phyloP scores from a whole-genome alignment of 2,888 invertebrate genomes.

The Lepetodrilus schrolli region DNA sequence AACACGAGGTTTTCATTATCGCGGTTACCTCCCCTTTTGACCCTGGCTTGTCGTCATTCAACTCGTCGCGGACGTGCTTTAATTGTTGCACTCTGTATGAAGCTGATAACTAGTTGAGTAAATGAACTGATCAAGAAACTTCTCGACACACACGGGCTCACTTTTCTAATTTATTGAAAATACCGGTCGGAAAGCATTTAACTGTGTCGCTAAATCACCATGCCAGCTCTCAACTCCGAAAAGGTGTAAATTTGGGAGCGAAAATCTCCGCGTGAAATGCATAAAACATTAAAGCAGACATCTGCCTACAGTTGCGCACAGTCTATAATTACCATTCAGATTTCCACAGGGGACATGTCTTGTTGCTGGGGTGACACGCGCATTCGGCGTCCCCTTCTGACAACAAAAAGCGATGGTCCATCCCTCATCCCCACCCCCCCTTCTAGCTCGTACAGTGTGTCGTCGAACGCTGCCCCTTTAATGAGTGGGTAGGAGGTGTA shows the following conservation, averaged over 20 bases:
- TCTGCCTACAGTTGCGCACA: not conserved
- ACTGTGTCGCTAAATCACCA: constrained; percentile 16
- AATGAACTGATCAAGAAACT: constrained; percentile 14
- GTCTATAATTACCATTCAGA: constrained; percentile 6
- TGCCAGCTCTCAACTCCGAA: not conserved
- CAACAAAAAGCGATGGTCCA: constrained; percentile 17
- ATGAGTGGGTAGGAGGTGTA: constrained; percentile 16
- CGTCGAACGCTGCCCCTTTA: constrained; percentile 14
- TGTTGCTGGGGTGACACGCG: constrained; percentile 14
- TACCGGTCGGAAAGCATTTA: constrained; percentile 3
- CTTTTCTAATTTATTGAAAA: constrained; percentile 26
- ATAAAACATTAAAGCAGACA: constrained; percentile 21
- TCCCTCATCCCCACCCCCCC: constrained; percentile 1
- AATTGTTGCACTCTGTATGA: constrained; percentile 2
- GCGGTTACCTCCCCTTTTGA: constrained; percentile 21
- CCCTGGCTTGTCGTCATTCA: not conserved
- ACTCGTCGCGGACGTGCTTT: not conserved
- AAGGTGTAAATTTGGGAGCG: constrained; percentile 26
- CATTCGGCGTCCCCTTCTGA: not conserved
- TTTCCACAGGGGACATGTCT: not conserved
- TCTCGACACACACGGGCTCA: not conserved
- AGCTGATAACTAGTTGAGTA: not conserved
- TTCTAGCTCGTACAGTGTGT: constrained; percentile 1
- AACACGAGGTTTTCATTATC: constrained; percentile 16
- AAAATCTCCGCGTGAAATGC: not conserved